Conservation (phyloP, 2,888 invertebrate species). For the Onthophagus sagittarius region DNA sequence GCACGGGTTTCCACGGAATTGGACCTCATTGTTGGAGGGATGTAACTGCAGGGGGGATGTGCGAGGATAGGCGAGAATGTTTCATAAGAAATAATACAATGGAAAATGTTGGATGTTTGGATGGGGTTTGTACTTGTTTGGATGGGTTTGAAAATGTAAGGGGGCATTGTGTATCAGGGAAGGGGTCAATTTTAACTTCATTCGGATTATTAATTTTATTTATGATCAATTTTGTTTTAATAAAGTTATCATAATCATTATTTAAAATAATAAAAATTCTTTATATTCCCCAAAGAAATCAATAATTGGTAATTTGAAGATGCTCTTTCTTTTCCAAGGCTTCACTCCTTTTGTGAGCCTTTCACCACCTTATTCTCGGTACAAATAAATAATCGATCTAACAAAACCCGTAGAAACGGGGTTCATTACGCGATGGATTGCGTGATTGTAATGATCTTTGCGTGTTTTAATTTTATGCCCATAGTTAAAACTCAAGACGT, state of each 20-base stretch:
- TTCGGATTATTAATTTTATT: neutral
- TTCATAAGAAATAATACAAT: slow-evolving; percentile 30
- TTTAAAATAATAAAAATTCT: neutral
- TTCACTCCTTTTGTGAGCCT: neutral
- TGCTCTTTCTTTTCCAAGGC: neutral
- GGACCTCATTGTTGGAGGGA: slow-evolving; percentile 35
- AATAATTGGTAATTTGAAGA: neutral
- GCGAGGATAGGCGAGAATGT: slow-evolving; percentile 39
- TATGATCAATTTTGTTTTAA: neutral
- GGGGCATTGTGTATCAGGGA: neutral
- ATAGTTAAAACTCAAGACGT: neutral
- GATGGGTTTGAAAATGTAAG: slow-evolving; percentile 28
- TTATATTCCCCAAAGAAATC: neutral
- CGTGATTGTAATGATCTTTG: slow-evolving; percentile 12
- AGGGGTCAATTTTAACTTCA: neutral
- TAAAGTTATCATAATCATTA: slow-evolving; percentile 1
- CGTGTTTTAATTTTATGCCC: neutral
- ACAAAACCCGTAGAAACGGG: neutral
- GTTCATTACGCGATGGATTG: neutral
- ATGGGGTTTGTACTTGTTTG: slow-evolving; percentile 39
- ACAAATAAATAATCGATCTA: neutral
- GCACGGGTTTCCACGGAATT: slow-evolving; percentile 35
- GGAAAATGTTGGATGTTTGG: slow-evolving; percentile 35
- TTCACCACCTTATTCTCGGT: neutral
- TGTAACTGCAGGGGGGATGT: slow-evolving; percentile 34